Evolutionary conservation across 2,797 vertebrate genomes (phyloP).

Genomic region (Arctocebus calabarensis): DNA sequence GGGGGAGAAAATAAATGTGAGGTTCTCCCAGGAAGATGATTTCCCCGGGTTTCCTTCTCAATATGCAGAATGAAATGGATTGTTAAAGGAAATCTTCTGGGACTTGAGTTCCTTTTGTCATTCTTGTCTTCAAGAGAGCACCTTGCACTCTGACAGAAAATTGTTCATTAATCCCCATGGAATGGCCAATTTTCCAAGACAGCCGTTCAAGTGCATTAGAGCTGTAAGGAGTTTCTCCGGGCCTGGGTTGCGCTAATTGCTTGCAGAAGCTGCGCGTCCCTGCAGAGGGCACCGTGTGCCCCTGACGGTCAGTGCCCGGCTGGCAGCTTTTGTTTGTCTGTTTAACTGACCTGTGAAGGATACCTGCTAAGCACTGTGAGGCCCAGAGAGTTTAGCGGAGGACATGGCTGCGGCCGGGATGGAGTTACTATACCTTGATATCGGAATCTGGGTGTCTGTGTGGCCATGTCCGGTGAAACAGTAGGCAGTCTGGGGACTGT

Average conservation of each 20-base stretch:
- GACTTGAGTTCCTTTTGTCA: constrained; percentile 79
- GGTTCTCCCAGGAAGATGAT: constrained; percentile 73
- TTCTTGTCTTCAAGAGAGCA: constrained; percentile 76
- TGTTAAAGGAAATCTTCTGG: constrained; percentile 77
- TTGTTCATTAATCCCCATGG: constrained; percentile 83
- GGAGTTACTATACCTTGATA: neutral
- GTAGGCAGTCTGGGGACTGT: neutral
- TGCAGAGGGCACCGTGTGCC: constrained; percentile 72
- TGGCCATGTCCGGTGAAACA: neutral
- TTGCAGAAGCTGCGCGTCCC: constrained; percentile 72
- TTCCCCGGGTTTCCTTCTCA: constrained; percentile 81
- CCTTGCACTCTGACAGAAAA: constrained; percentile 82
- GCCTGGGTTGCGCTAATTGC: constrained; percentile 80
- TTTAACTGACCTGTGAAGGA: neutral
- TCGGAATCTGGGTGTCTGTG: accelerated
- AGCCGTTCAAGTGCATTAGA: constrained; percentile 74
- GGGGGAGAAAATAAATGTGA: constrained; percentile 75
- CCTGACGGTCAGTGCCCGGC: constrained; percentile 64
- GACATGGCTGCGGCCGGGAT: neutral
- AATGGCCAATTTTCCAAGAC: constrained; percentile 80
- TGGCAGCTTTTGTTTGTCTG: neutral
- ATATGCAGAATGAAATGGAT: constrained; percentile 75
- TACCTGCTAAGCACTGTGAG: neutral
- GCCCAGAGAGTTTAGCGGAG: neutral
- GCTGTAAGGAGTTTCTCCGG: constrained; percentile 69